Percentiles rank a stretch among this genome's conserved stretches.
phyloP scores from a whole-genome alignment of 37 sponge, comb jelly and placozoan species.

The Mnemiopsis leidyi region DNA sequence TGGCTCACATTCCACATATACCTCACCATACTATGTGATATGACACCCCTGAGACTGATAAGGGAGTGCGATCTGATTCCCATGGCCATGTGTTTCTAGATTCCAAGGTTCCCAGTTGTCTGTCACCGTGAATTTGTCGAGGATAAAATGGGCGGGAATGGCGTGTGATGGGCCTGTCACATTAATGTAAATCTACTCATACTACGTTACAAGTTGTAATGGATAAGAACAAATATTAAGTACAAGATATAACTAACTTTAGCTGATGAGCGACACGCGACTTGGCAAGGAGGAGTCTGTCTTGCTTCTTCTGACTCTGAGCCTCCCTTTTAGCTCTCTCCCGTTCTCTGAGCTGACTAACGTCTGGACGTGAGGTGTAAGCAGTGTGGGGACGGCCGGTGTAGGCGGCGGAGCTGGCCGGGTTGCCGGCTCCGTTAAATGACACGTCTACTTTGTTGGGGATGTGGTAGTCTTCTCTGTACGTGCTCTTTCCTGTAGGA shows the following conservation, averaged over 20 bases:
- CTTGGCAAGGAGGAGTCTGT: slow-evolving; percentile 9
- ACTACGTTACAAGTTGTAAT: too few relatives aligned
- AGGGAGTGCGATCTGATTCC: too few relatives aligned
- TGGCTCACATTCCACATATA: too few relatives aligned
- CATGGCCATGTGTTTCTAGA: too few relatives aligned
- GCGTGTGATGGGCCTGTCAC: too few relatives aligned
- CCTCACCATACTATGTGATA: too few relatives aligned
- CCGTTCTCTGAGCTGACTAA: neutral
- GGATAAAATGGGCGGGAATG: too few relatives aligned
- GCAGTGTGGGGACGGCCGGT: neutral
- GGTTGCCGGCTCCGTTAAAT: neutral
- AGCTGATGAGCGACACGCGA: slow-evolving; percentile 26
- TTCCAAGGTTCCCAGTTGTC: too few relatives aligned
- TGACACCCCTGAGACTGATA: too few relatives aligned
- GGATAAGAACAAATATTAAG: too few relatives aligned
- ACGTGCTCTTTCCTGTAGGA: neutral
- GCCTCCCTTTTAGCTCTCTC: slow-evolving; percentile 28
- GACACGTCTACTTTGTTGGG: slow-evolving; percentile 25
- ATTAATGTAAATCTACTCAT: too few relatives aligned
- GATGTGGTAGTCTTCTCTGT: slow-evolving; percentile 42
- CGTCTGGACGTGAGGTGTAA: neutral
- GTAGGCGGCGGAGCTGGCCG: neutral
- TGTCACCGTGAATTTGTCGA: too few relatives aligned
- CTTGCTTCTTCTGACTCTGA: neutral
- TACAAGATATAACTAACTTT: neutral